Evolutionary conservation across 2,113 vertebrate species (phyloP).

Genomic region (Halichoeres trimaculatus): DNA sequence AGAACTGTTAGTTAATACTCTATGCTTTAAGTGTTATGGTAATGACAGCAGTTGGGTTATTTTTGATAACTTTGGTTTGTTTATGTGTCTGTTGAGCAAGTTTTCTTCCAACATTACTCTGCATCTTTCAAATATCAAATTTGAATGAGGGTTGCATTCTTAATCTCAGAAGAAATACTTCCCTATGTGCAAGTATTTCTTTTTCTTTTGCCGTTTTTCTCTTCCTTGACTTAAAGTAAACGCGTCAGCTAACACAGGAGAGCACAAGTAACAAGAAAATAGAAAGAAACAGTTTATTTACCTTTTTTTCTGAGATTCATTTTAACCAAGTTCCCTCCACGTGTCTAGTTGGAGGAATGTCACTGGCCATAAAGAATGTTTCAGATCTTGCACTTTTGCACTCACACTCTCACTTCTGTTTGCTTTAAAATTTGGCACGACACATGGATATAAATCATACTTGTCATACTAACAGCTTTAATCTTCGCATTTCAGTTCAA

Average conservation of each 20-base stretch:
- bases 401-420: neutral
- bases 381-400: neutral
- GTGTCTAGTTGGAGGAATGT: neutral
- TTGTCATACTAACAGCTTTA: slow-evolving; percentile 4
- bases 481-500: slow-evolving; percentile 8
- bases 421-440: neutral
- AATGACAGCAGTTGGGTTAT: neutral
- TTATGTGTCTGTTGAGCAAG: neutral
- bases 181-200: neutral
- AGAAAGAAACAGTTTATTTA: neutral
- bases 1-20: no score
- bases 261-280: neutral
- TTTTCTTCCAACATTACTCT: neutral
- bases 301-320: no score
- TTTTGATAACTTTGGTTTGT: neutral
- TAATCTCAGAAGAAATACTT: neutral
- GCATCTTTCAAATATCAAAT: neutral
- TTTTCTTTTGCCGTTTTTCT: neutral
- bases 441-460: slow-evolving; percentile 8
- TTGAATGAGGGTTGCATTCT: neutral
- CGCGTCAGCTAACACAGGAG: neutral
- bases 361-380: no score
- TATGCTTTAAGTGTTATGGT: neutral
- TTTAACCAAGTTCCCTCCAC: neutral
- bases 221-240: neutral